A percentile compares a stretch with the other conserved stretches of the same genome.
These are phyloP conservation scores for Halyomorpha halys DNA, from an alignment of 1,140 invertebrate species.

Conservation along the genomic window DNA sequence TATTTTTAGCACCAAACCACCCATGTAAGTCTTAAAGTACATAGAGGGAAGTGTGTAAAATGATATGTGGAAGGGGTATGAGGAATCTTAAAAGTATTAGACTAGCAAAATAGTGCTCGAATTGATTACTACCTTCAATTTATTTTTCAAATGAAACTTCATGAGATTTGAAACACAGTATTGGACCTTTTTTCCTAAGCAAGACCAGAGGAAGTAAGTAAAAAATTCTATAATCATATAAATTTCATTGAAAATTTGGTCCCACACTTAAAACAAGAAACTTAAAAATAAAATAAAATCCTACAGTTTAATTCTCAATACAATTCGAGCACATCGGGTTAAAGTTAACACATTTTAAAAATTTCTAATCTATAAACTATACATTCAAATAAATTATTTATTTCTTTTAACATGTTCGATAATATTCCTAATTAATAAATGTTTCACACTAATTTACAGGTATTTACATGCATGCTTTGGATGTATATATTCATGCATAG, in stretches of 20 bases:
- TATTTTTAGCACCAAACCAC: slow-evolving; percentile 28
- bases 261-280: slow-evolving; percentile 3
- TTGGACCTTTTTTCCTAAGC: too few relatives aligned
- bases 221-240: too few relatives aligned
- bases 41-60: slow-evolving; percentile 17
- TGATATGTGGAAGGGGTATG: slow-evolving; percentile 25
- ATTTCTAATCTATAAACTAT: slow-evolving; percentile 26
- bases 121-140: neutral
- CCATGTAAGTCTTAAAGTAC: slow-evolving; percentile 22
- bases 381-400: slow-evolving; percentile 27
- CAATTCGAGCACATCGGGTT: slow-evolving; percentile 23
- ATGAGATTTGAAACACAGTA: too few relatives aligned
- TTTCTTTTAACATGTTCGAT: slow-evolving; percentile 12
- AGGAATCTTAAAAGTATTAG: slow-evolving; percentile 20
- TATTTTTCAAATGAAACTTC: too few relatives aligned
- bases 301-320: neutral
- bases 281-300: neutral
- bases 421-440: slow-evolving; percentile 3
- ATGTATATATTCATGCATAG: slow-evolving; percentile 3
- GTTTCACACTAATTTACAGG: slow-evolving; percentile 19
- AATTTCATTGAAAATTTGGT: slow-evolving; percentile 7
- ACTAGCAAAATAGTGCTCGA: slow-evolving; percentile 24
- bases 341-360: slow-evolving; percentile 21
- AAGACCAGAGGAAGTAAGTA: too few relatives aligned
- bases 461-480: slow-evolving; percentile 19